Conservation (phyloP, 2,888 invertebrate genomes). For the Prosopocoilus inquinatus region DNA sequence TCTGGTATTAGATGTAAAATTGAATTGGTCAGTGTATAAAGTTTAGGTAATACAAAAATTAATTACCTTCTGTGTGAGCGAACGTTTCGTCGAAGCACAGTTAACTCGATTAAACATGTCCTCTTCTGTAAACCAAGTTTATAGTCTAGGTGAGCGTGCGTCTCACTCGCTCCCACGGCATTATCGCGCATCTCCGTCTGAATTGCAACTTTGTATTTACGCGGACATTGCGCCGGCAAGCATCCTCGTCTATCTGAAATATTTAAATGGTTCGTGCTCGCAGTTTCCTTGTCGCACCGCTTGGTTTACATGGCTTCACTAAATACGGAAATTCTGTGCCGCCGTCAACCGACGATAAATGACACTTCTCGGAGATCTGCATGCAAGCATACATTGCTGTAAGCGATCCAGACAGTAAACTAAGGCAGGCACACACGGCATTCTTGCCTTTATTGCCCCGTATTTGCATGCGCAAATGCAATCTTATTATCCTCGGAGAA, state of each 20-base stretch:
- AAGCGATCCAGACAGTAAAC: constrained; percentile 43
- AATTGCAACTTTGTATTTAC: constrained; percentile 12
- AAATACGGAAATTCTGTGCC: constrained; percentile 43
- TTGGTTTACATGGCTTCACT: constrained; percentile 35
- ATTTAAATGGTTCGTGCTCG: constrained; percentile 28
- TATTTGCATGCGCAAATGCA: constrained; percentile 33
- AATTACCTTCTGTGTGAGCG: constrained; percentile 39
- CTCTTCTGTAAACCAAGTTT: constrained; percentile 12
- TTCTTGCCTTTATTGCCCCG: constrained; percentile 31
- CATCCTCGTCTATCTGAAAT: constrained; percentile 25
- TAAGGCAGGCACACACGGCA: constrained; percentile 27
- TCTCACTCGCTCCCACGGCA: constrained; percentile 1
- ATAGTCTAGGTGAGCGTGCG: constrained; percentile 15
- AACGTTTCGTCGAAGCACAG: constrained; percentile 11
- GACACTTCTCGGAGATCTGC: constrained; percentile 43
- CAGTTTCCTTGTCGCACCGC: constrained; percentile 26
- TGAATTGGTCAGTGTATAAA: constrained; percentile 36
- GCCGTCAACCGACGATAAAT: constrained; percentile 37
- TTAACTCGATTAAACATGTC: constrained; percentile 13
- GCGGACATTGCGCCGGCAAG: constrained; percentile 14
- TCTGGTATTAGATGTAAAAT: constrained; percentile 25
- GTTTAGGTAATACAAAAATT: constrained; percentile 39
- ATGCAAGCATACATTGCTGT: constrained; percentile 40
- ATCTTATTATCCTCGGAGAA: constrained; percentile 35
- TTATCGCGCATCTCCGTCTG: constrained; percentile 5